Conservation (phyloP, 2,888 invertebrate species). For the Galerucella nymphaeae region DNA sequence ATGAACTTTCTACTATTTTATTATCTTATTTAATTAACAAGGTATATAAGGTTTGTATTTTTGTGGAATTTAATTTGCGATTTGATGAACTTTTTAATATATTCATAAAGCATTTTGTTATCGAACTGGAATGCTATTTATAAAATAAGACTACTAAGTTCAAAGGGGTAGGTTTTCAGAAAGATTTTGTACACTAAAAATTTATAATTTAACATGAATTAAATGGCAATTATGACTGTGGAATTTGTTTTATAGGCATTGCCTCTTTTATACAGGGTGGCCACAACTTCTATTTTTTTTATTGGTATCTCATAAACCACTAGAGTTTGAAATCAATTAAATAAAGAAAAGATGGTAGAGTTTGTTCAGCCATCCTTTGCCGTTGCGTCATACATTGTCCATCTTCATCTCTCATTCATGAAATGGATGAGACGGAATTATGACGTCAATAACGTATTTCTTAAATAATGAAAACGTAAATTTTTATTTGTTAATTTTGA, state of each 20-base stretch:
- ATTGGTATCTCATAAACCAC: too few species aligned
- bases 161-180: neutral
- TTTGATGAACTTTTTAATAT: neutral
- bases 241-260: neutral
- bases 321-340: too few species aligned
- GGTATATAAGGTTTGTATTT: neutral
- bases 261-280: too few species aligned
- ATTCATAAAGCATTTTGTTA: neutral
- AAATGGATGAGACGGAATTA: too few species aligned
- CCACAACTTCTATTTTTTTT: too few species aligned
- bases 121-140: neutral
- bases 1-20: constrained; percentile 17
- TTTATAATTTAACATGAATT: neutral
- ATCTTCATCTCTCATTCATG: too few species aligned
- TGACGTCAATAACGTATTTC: too few species aligned
- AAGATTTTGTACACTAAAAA: neutral
- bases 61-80: neutral
- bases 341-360: too few species aligned
- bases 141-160: neutral
- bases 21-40: neutral
- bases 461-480: too few species aligned
- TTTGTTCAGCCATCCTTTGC: too few species aligned
- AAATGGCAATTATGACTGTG: neutral
- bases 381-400: too few species aligned
- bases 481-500: too few species aligned